phyloP scores from a whole-genome alignment of 2,113 vertebrate species.

The Phasianus colchicus region DNA sequence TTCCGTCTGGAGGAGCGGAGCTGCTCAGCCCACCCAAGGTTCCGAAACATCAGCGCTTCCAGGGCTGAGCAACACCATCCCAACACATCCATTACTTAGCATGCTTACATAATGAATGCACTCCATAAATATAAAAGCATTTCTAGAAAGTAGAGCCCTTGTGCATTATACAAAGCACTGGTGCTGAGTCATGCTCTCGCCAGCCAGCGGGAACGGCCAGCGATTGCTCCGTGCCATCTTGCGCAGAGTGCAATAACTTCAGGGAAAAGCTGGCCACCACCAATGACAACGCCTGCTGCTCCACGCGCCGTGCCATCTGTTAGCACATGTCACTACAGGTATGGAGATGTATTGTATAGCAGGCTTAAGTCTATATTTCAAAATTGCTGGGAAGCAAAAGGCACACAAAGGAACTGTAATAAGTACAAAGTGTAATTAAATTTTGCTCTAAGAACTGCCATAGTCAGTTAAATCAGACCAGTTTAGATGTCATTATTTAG shows the following conservation, averaged over 20 bases:
- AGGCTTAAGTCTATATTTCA: slow-evolving; percentile 64
- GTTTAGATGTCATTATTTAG: slow-evolving; percentile 76
- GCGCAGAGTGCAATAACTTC: slow-evolving; percentile 40
- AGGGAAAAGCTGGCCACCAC: slow-evolving; percentile 46
- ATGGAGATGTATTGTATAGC: slow-evolving; percentile 63
- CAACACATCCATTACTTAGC: background rate
- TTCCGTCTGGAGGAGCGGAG: fast-evolving
- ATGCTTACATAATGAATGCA: background rate
- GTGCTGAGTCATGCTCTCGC: slow-evolving; percentile 46
- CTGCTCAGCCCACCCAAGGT: background rate
- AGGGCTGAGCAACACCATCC: background rate
- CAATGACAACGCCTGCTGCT: slow-evolving; percentile 58
- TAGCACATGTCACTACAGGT: slow-evolving; percentile 65
- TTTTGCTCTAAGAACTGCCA: slow-evolving; percentile 74
- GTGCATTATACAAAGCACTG: background rate
- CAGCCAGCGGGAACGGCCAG: background rate
- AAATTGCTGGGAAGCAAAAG: slow-evolving; percentile 69
- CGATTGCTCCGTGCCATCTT: slow-evolving; percentile 32
- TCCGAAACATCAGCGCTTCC: background rate
- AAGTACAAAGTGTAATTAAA: slow-evolving; percentile 73
- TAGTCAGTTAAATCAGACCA: slow-evolving; percentile 73
- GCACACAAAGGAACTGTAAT: slow-evolving; percentile 69
- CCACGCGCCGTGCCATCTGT: slow-evolving; percentile 46
- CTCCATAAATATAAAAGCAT: slow-evolving; percentile 43
- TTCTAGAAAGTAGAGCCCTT: slow-evolving; percentile 49